phyloP scores from a whole-genome alignment of 1,140 invertebrate genomes.

The Ceratina calcarata region DNA sequence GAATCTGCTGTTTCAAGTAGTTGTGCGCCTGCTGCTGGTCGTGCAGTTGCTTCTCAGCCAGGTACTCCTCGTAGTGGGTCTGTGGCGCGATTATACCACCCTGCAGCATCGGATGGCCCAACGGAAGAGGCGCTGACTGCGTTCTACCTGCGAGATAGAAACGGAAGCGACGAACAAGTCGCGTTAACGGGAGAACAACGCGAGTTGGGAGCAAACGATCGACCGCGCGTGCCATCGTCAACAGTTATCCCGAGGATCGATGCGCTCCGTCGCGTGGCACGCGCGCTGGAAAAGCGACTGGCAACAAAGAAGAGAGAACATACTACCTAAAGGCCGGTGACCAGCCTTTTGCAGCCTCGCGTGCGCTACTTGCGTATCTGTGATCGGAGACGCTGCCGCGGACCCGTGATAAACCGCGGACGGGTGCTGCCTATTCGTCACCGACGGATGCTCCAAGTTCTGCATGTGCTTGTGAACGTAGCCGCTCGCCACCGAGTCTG shows the following conservation, averaged over 20 bases:
- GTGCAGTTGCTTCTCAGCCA: constrained; percentile 83
- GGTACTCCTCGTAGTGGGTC: constrained; percentile 84
- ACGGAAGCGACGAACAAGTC: background rate
- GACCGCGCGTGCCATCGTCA: background rate
- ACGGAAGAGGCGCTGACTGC: constrained; percentile 95
- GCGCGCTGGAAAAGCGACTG: constrained; percentile 51
- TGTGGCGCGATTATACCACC: constrained; percentile 78
- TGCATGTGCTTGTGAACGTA: constrained; percentile 84
- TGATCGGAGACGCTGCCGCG: constrained; percentile 78
- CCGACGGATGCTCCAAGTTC: constrained; percentile 80
- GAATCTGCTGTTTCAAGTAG: constrained; percentile 92
- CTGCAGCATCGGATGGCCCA: constrained; percentile 96
- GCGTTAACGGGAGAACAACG: background rate
- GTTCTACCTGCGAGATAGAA: constrained; percentile 82
- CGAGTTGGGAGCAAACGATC: background rate
- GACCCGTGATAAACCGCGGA: constrained; percentile 22
- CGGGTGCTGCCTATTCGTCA: constrained; percentile 49
- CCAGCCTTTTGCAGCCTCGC: constrained; percentile 88
- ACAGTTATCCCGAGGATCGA: background rate
- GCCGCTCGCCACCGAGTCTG: constrained; percentile 69
- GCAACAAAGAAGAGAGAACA: constrained; percentile 74
- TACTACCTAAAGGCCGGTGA: constrained; percentile 89
- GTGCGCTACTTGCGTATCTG: constrained; percentile 86
- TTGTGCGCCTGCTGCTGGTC: constrained; percentile 85
- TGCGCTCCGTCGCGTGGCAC: constrained; percentile 8